Conservation (phyloP, 2,888 invertebrate species). For the Drosophila flavopinicola region DNA sequence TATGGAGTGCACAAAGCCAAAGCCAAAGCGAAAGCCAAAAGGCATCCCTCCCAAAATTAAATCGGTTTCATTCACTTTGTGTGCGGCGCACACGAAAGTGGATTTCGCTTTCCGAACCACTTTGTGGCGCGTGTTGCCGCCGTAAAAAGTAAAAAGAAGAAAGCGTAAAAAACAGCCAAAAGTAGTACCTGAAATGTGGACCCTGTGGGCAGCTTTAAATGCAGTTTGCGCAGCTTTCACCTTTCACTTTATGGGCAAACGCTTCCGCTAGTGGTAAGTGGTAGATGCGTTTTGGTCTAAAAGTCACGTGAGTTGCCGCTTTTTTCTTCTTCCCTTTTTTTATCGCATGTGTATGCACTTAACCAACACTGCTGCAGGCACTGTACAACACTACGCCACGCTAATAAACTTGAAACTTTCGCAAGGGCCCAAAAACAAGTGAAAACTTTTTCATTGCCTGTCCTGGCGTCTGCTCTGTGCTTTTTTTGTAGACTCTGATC, state of each 20-base stretch:
- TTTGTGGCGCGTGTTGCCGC: constrained; percentile 33
- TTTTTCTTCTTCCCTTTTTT: constrained; percentile 3
- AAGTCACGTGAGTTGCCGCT: constrained; percentile 4
- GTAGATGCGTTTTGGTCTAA: constrained; percentile 8
- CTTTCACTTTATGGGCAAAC: constrained; percentile 43
- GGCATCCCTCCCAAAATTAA: constrained; percentile 47
- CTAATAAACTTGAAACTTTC: constrained; percentile 74
- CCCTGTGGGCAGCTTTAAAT: constrained; percentile 48
- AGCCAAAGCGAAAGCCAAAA: constrained; percentile 26
- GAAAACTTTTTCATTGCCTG: constrained; percentile 65
- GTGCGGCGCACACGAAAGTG: constrained; percentile 37
- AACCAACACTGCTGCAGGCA: constrained; percentile 53
- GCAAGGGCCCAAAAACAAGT: constrained; percentile 37
- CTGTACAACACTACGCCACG: constrained; percentile 39
- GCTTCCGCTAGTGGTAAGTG: constrained; percentile 40
- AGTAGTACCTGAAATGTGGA: constrained; percentile 11
- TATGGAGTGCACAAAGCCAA: constrained; percentile 64
- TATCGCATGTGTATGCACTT: constrained; percentile 36
- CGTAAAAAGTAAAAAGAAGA: constrained; percentile 15
- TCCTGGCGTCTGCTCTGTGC: constrained; percentile 2
- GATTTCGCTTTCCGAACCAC: constrained; percentile 51
- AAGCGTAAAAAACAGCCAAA: constrained; percentile 42
- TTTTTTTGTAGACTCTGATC: too few relatives aligned
- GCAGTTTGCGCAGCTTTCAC: constrained; percentile 56
- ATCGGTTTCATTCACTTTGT: constrained; percentile 45